These are phyloP conservation scores for Melanophora roralis DNA, from an alignment of 2,888 invertebrate genomes.

Conservation along the genomic window DNA sequence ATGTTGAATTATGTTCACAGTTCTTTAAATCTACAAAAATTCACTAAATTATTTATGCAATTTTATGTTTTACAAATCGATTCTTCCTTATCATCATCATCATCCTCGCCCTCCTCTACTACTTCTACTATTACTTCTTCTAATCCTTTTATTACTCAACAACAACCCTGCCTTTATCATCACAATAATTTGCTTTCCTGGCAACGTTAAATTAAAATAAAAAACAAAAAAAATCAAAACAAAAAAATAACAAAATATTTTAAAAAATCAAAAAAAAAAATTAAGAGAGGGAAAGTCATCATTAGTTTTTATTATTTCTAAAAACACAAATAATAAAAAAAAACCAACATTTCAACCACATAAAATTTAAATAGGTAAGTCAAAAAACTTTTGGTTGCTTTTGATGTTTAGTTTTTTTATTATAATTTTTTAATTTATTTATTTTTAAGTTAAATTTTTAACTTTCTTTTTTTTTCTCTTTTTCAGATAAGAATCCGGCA, in stretches of 20 bases:
- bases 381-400: too few relatives aligned
- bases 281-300: constrained; percentile 64
- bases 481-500: constrained; percentile 68
- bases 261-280: constrained; percentile 50
- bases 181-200: constrained; percentile 62
- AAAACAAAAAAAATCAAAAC: constrained; percentile 20
- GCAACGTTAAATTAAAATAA: constrained; percentile 57
- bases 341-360: constrained; percentile 46
- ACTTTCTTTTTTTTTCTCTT: neutral
- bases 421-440: too few relatives aligned
- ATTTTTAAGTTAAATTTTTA: too few relatives aligned
- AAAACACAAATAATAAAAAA: constrained; percentile 52
- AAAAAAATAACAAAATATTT: constrained; percentile 55
- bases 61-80: constrained; percentile 61
- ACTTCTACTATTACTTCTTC: constrained; percentile 12
- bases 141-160: constrained; percentile 52
- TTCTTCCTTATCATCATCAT: constrained; percentile 39
- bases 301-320: constrained; percentile 64
- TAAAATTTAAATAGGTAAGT: constrained; percentile 57
- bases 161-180: constrained; percentile 57
- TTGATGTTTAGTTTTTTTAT: too few relatives aligned
- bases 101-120: neutral
- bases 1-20: constrained; percentile 69
- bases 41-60: constrained; percentile 61
- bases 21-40: constrained; percentile 58